Base-by-base conservation (phyloP, 2,888 invertebrate species). In the Nomada fucata region DNA sequence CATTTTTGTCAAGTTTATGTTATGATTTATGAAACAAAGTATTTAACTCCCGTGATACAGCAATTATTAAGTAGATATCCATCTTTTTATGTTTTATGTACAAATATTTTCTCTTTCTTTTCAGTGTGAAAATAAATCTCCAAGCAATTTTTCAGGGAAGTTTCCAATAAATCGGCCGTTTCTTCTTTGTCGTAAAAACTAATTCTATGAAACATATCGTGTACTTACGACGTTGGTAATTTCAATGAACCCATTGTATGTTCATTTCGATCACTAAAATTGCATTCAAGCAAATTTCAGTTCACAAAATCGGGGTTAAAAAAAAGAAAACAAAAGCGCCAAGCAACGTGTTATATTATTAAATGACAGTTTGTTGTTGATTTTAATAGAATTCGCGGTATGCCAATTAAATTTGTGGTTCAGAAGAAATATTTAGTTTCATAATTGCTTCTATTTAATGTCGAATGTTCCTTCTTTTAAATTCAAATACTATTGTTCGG, bases 381-480 rank as follows among this genome's bases (percentile, higher is more conserved):
- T 70, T 60, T 52, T 47, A 15, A 9, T 70, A 13, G 23, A 64
- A 68, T 61, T 71, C 55, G 18, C 44, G 10, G 67, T 80, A 70
- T 42, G 71, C 57, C 81, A 52, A 81, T 57, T 44, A 82, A 82
- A 82, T 82, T 82, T 50, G n/a, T 71, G 55, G 75, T 82, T 80
- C 7, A 1, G 26, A 50, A 15, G 55, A 59, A 67, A 15, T 44
- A 26, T 1, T 52, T 23, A 26, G 47, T n/a, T n/a, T 23, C 2
- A 47, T 50, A 15, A 18, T 44, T 15, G 42, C 13, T n/a, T 52
- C n/a, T n/a, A n/a, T 26, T 69, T 57, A 20, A 18, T 3, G 5
- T 1, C 47, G 9, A 60, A 5, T 2, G 29, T n/a, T 60, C 29
- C 5, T 2, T 9, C 18, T 23, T 20, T 29, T 20, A 29, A 70